Base-by-base conservation (phyloP, 2,113 vertebrate genomes). In the Phalacrocorax brasilianus region DNA sequence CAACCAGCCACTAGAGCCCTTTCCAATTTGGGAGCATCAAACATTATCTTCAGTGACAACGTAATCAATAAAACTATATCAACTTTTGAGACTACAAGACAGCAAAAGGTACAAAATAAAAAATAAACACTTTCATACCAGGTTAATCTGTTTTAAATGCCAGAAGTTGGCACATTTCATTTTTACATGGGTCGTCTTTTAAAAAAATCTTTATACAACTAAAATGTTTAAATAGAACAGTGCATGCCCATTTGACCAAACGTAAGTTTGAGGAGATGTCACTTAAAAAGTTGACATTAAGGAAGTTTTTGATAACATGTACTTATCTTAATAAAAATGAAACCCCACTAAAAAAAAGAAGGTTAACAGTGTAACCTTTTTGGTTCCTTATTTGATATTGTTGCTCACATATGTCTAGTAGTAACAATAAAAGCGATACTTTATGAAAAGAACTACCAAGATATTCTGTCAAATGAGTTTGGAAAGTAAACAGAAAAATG, bases 1-100 rank as follows among this genome's bases (percentile, higher is more conserved):
- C 98, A 98, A 98, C 87, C 81, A 91, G 82, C 97, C 97, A 98
- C 96, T 93, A 96, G 97, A 98, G 98, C 95, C 97, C 85, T 96
- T 70, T 89, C 76, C 24, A 13, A 85, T 72, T 75, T 66, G 83
- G 90, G 89, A 95, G 68, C 95, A 96, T 92, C 97, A 95, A 91
- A 97, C 95, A 92, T 96, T 95, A 98, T 97, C 96, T 86, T 76
- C 94, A 91, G 95, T 97, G 97, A 98, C 98, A 98, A 95, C 1
- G 10, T 33, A 95, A 98, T 98, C 98, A 50, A 98, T 98, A 95
- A 88, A 97, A 91, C 88, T 85, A 85, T 84, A 82, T 78, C 70
- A 84, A 40, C 45, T 72, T 8, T 5, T 50, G 76, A 81, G 40
- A 62, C 62, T 27, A 38, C 9, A 16, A 30, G 49, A 80, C 8